Base-by-base conservation (phyloP, 1,140 invertebrate genomes). In the Drosophila busckii region DNA sequence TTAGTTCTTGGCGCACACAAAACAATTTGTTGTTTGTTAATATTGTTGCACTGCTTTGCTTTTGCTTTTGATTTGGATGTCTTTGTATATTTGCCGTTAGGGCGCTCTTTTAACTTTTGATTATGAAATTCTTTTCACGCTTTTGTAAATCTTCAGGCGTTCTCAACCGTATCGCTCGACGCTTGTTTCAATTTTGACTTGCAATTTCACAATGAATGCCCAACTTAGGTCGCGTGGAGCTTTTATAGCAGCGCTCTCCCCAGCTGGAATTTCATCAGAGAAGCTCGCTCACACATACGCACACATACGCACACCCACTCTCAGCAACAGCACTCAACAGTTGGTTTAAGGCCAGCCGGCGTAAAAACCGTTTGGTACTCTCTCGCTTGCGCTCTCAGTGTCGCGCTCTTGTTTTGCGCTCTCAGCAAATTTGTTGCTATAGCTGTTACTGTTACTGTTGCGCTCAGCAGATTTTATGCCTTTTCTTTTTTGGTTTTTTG, bases 181-280 rank as follows among this genome's bases (percentile, higher is more conserved):
- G 75, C 52, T 62, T 86, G 68, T 65, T 86, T 86, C 84, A 86
- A 86, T 86, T 86, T 86, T 86, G 84, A 86, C 60, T 86, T 52
- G 31, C 61, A 73, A 86, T 86, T 86, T 86, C 84, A 86, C 84
- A 86, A 86, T 86, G 84, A 86, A 86, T 86, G 66, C 65, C 42
- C 6, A 10, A 15, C 29, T n/a, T n/a, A n/a, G 9, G 7, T 52
- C 22, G 20, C 25, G 52, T 63, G 44, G 15, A 4, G 80, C 61
- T 65, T 86, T 84, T 86, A 86, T 86, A 86, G 70, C 29, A 3
- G 50, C 26, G 20, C 84, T 86, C 84, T 86, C 84, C 8, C 34
- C 4, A 12, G 29, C 22, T 46, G 48, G 78, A 84, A 86, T 86
- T 86, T 86, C 84, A 86, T 76, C 70, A 86, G 78, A 67, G 65